Evolutionary conservation across 2,113 vertebrate species (phyloP), one percentile per base, ranked within the genome.

Genomic region (Crotalus horridus): DNA sequence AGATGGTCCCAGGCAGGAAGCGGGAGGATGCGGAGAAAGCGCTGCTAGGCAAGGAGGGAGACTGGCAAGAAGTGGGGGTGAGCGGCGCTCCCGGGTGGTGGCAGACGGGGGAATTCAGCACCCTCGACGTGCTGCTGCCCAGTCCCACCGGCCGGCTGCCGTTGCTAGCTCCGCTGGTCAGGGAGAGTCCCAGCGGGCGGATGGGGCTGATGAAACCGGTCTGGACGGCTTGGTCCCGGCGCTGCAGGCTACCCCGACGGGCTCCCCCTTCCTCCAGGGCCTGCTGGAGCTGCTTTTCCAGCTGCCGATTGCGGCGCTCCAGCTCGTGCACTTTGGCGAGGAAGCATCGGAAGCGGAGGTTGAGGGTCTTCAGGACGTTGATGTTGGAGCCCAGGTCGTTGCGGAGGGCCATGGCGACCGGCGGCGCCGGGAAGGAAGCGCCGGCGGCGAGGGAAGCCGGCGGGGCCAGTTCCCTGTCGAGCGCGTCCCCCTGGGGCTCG

Each of bases 371-470:
- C 48, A 99, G 98, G 93, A 99, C 98, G 94, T 98, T 98, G 97
- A 99, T 99, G 98, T 99, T 99, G 97, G 99, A 99, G 87, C 99
- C 99, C 96, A 99, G 96, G 98, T 99, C 99, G 95, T 99, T 99
- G 91, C 99, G 98, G 54, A 99, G 97, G 20, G 99, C 99, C 98
- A 99, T 99, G 96, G 99, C 98, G 90, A 98, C 98, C 4, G 98
- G 98, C 0, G 98, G 98, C 29, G 97, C 94, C 1, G 97, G 90
- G 26, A 97, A 96, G 23, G 97, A 96, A 88, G 95, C 21, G 88
- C 56, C 0, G 97, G 91, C 51, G 96, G 96, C 89, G 95, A 85
- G 54, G 20, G 64, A 26, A 33, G 74, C 69, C 88, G 74, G 88
- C 39, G 69, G 69, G 88, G 69, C 92, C 29, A 93, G 97, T 20